phyloP scores from a whole-genome alignment of 2,797 vertebrate genomes.

The Mormyrops attenuatus region DNA sequence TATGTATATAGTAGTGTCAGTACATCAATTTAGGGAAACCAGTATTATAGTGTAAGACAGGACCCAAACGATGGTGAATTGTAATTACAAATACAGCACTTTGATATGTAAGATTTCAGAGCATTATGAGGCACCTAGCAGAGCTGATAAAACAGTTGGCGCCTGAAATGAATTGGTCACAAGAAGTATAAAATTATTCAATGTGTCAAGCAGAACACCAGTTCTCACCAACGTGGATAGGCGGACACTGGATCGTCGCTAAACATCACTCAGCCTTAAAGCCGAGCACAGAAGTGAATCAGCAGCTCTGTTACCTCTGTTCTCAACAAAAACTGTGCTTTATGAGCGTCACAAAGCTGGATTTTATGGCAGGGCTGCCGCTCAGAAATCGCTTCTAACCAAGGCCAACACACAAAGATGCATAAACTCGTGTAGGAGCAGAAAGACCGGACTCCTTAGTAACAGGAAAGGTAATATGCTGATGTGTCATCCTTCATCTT shows the following conservation, averaged over 20 bases:
- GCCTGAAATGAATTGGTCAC: neutral
- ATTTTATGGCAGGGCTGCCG: neutral
- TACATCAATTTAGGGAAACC: neutral
- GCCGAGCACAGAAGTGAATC: neutral
- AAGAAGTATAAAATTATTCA: neutral
- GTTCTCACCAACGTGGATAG: neutral
- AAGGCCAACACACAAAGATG: neutral
- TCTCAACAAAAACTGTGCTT: neutral
- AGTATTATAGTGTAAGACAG: neutral
- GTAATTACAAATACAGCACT: neutral
- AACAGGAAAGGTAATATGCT: neutral
- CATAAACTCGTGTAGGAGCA: neutral
- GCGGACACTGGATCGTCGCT: neutral
- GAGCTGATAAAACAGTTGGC: neutral
- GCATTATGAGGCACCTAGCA: neutral
- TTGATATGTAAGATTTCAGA: neutral
- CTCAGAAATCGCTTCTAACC: neutral
- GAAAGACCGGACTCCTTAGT: neutral
- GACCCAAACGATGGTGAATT: neutral
- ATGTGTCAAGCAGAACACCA: neutral
- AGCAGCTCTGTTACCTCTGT: neutral
- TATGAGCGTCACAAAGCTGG: neutral
- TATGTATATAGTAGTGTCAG: neutral
- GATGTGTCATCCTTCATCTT: neutral
- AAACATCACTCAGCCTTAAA: neutral